Percentiles rank a stretch among this genome's conserved stretches.
Conservation (phyloP, 2,888 invertebrate genomes). For the Mimumesa dahlbomi region DNA sequence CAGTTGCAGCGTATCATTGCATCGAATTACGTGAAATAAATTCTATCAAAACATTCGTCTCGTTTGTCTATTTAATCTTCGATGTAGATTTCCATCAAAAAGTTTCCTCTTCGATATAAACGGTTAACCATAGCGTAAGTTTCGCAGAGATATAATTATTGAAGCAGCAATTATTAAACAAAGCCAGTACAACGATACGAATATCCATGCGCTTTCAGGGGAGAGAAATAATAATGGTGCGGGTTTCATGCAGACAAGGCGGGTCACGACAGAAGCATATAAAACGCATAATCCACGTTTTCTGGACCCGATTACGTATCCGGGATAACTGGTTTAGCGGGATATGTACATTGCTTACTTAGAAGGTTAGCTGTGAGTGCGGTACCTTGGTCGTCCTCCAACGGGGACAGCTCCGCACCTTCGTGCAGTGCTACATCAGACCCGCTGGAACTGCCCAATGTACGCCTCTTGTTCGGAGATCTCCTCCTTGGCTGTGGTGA, state of each 20-base stretch:
- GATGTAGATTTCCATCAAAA: too few relatives aligned
- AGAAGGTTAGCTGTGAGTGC: constrained; percentile 79
- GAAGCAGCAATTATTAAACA: constrained; percentile 1
- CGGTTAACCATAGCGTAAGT: too few relatives aligned
- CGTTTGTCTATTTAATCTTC: too few relatives aligned
- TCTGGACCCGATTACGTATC: constrained; percentile 27
- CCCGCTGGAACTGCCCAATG: constrained; percentile 84
- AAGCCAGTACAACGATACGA: constrained; percentile 9
- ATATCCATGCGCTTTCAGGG: not conserved
- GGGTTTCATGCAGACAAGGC: constrained; percentile 31
- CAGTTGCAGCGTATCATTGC: too few relatives aligned
- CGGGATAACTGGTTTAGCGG: constrained; percentile 56
- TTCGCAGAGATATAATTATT: too few relatives aligned
- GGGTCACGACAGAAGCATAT: constrained; percentile 21
- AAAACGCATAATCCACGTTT: constrained; percentile 14
- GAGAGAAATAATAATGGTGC: constrained; percentile 5
- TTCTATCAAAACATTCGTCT: too few relatives aligned
- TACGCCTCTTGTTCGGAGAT: constrained; percentile 79
- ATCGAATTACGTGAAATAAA: too few relatives aligned
- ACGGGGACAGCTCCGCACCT: constrained; percentile 83
- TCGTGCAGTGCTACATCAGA: constrained; percentile 85
- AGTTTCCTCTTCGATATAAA: too few relatives aligned
- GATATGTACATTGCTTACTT: constrained; percentile 80
- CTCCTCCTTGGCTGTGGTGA: constrained; percentile 75
- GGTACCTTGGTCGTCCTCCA: constrained; percentile 85